Evolutionary conservation across 2,113 vertebrate species (phyloP).

Genomic region (Tragelaphus buxtoni): DNA sequence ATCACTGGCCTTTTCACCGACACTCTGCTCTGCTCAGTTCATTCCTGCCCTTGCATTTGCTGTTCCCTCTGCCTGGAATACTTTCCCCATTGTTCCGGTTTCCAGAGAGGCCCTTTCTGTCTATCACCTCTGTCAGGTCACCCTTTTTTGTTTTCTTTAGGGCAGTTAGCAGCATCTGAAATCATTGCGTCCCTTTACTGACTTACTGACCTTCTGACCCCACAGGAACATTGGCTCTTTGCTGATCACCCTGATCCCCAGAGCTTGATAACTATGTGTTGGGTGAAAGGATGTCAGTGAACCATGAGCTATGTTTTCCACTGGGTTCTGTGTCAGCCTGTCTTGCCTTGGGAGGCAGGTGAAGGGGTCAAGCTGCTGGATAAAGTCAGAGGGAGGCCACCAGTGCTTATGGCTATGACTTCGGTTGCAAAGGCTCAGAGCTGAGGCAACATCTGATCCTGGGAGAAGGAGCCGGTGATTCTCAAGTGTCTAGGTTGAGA

Average conservation of each 20-base stretch:
- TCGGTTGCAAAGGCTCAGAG: not conserved
- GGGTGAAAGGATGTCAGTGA: fast-evolving
- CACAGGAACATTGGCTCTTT: not conserved
- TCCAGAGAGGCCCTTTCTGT: not conserved
- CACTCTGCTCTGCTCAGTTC: fast-evolving
- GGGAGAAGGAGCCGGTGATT: not conserved
- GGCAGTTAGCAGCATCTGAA: not conserved
- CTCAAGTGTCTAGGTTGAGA: not conserved
- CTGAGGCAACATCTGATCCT: not conserved
- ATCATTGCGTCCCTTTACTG: not conserved
- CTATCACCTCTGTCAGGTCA: not conserved
- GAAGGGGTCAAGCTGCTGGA: not conserved
- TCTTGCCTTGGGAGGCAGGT: not conserved
- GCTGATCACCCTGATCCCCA: no score
- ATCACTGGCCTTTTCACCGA: fast-evolving
- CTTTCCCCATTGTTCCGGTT: not conserved
- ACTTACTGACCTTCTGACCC: not conserved
- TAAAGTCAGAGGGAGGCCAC: not conserved
- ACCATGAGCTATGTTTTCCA: not conserved
- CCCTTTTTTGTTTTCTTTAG: not conserved
- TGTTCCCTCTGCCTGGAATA: not conserved
- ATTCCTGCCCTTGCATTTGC: not conserved
- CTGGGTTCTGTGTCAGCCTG: not conserved
- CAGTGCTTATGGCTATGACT: not conserved
- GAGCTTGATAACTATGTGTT: fast-evolving